A percentile compares a stretch with the other conserved stretches of the same genome.
Evolutionary conservation across 2,888 invertebrate species (phyloP).

Genomic region (Agriopis leucophaearia): DNA sequence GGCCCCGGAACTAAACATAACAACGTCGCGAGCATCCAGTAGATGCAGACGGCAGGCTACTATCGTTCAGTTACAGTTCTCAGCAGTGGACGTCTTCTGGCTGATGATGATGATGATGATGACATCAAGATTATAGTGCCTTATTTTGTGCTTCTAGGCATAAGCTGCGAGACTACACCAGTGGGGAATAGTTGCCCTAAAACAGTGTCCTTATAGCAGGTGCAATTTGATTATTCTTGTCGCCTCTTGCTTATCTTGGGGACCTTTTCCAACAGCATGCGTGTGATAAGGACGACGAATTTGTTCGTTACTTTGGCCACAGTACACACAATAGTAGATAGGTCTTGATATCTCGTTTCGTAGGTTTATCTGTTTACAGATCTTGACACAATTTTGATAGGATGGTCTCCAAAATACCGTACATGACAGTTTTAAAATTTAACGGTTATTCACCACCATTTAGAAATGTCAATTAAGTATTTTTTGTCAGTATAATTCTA

Average conservation of each 20-base stretch:
- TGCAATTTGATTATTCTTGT: slow-evolving; percentile 19
- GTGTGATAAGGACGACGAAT: slow-evolving; percentile 34
- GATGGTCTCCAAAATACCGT: slow-evolving; percentile 60
- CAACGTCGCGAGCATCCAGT: too few relatives aligned
- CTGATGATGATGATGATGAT: too few relatives aligned
- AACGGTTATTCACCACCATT: not conserved
- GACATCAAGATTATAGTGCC: too few relatives aligned
- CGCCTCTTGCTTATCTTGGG: slow-evolving; percentile 21
- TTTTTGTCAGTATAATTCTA: too few relatives aligned
- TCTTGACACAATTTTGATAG: slow-evolving; percentile 80
- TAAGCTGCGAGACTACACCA: too few relatives aligned
- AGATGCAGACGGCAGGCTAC: too few relatives aligned
- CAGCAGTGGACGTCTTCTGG: too few relatives aligned
- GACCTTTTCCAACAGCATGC: slow-evolving; percentile 23
- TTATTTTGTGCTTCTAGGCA: too few relatives aligned
- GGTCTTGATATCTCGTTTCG: slow-evolving; percentile 38
- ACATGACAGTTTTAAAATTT: slow-evolving; percentile 1
- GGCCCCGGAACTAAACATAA: too few relatives aligned
- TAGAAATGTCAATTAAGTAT: too few relatives aligned
- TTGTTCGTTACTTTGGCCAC: slow-evolving; percentile 13
- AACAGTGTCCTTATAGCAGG: slow-evolving; percentile 23
- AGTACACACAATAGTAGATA: slow-evolving; percentile 10
- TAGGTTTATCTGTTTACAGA: slow-evolving; percentile 77
- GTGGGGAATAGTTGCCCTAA: too few relatives aligned
- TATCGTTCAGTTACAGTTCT: too few relatives aligned